Evolutionary conservation across 2,113 vertebrate species (phyloP).

Genomic region (Aegotheles bennettii): DNA sequence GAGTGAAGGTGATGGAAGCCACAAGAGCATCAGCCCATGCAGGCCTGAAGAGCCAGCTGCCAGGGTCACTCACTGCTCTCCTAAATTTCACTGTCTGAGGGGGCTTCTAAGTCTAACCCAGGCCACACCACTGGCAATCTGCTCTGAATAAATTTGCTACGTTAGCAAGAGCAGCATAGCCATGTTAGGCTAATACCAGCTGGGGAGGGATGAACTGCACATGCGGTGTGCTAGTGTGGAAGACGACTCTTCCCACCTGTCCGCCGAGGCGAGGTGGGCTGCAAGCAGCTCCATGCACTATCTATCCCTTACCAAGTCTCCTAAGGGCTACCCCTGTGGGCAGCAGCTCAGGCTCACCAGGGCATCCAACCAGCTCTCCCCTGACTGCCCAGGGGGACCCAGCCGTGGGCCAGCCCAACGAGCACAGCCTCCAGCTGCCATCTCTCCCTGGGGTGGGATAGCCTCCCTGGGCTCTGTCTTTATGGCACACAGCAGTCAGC

Average conservation of each 20-base stretch:
- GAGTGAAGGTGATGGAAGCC: not conserved
- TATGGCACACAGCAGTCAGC: fast-evolving
- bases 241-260: not conserved
- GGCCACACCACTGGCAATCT: not conserved
- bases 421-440: too few relatives aligned
- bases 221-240: fast-evolving
- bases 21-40: not conserved
- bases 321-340: fast-evolving
- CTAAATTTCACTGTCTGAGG: not conserved
- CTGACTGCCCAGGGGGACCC: not conserved
- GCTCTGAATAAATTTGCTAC: not conserved
- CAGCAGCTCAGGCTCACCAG: not conserved
- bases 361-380: not conserved
- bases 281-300: fast-evolving
- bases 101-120: not conserved
- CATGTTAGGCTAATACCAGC: not conserved
- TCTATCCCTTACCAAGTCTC: not conserved
- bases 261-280: not conserved
- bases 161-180: fast-evolving
- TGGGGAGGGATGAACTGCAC: fast-evolving
- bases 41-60: not conserved
- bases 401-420: not conserved
- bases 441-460: not conserved
- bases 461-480: not conserved
- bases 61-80: not conserved